phyloP scores from a whole-genome alignment of 2,888 invertebrate genomes.

The Drosophila neotestacea region DNA sequence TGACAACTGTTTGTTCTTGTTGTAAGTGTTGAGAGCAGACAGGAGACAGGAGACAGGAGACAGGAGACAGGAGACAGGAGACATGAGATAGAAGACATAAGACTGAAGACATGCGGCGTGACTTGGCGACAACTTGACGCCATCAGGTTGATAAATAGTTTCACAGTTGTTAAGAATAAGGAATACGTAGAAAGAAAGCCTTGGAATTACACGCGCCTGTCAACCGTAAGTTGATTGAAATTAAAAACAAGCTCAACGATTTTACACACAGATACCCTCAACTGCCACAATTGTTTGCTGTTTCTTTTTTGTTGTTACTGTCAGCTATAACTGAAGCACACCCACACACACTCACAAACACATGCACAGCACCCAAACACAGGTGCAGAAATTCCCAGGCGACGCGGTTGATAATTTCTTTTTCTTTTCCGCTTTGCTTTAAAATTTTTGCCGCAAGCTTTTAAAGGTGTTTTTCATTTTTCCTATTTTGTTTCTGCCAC shows the following conservation, averaged over 20 bases:
- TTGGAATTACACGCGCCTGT: conserved; percentile 41
- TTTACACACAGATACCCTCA: conserved; percentile 19
- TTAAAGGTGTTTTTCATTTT: conserved; percentile 29
- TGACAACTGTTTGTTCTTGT: conserved; percentile 42
- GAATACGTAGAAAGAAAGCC: conserved; percentile 15
- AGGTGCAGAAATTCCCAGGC: conserved; percentile 58
- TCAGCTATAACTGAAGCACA: conserved; percentile 6
- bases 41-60: too few relatives aligned
- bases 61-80: conserved; percentile 2
- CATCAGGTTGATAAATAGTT: conserved; percentile 73
- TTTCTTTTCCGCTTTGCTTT: conserved; percentile 32
- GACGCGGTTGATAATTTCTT: conserved; percentile 23
- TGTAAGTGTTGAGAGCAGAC: conserved; percentile 1
- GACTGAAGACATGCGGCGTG: conserved; percentile 27
- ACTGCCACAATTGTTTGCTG: conserved; percentile 22
- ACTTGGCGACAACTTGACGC: conserved; percentile 59
- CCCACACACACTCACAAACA: neutral
- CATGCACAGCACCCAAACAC: conserved; percentile 5
- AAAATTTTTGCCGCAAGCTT: conserved; percentile 29
- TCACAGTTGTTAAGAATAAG: conserved; percentile 16
- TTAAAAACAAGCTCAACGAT: conserved; percentile 57
- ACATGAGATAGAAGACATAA: too few relatives aligned
- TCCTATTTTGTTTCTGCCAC: conserved; percentile 18
- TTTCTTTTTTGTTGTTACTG: conserved; percentile 1
- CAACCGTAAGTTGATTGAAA: conserved; percentile 57